Evolutionary conservation across 2,113 vertebrate genomes (phyloP).

Genomic region (Ammodytes marinus): DNA sequence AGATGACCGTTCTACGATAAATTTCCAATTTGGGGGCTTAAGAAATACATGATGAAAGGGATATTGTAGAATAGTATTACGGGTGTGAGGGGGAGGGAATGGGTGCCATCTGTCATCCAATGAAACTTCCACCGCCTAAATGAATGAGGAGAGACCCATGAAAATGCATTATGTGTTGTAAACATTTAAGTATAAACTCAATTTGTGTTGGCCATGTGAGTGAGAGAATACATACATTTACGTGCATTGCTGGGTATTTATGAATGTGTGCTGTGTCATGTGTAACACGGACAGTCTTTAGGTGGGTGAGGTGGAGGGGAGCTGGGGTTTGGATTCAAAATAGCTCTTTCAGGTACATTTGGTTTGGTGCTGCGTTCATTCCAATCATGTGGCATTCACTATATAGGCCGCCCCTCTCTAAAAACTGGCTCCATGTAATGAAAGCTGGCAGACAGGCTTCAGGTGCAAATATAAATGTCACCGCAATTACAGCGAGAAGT

Average conservation of each 20-base stretch:
- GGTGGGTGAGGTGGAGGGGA: conserved; percentile 44
- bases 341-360: conserved; percentile 66
- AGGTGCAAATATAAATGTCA: conserved; percentile 81
- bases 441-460: conserved; percentile 74
- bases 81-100: background rate
- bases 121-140: conserved; percentile 3
- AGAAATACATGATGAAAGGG: conserved; percentile 41
- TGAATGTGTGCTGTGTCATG: background rate
- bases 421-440: conserved; percentile 64
- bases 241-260: background rate
- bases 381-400: conserved; percentile 63
- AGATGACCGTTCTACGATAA: conserved; percentile 36
- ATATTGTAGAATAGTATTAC: conserved; percentile 16
- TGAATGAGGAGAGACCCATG: conserved; percentile 6
- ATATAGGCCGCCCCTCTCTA: conserved; percentile 36
- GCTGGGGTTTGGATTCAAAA: conserved; percentile 45
- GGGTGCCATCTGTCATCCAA: conserved; percentile 25
- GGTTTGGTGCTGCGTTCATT: conserved; percentile 55
- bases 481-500: conserved; percentile 70
- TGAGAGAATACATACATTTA: background rate
- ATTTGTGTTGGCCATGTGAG: no score
- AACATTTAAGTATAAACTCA: background rate
- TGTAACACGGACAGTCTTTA: conserved; percentile 11
- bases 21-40: conserved; percentile 48
- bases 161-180: background rate